A percentile compares a stretch with the other conserved stretches of the same genome.
Evolutionary conservation across 2,888 invertebrate genomes (phyloP).

Genomic region (Nymphalis c-album): DNA sequence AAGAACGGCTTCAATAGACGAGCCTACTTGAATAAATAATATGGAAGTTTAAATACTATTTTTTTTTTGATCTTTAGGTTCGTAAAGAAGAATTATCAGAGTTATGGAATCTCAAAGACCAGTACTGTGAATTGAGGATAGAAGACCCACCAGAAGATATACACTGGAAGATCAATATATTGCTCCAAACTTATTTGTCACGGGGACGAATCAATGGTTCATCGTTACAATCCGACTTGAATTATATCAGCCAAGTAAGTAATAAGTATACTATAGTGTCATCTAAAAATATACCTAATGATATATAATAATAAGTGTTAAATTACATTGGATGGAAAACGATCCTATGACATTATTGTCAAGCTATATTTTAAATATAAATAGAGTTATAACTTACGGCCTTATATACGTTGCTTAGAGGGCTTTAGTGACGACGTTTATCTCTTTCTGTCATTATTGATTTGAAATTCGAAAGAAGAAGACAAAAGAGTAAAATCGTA

Average conservation of each 20-base stretch:
- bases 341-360: too few species aligned
- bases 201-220: constrained; percentile 90
- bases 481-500: too few species aligned
- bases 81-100: constrained; percentile 97
- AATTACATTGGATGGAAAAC: too few species aligned
- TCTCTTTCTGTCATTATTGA: too few species aligned
- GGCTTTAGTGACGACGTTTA: too few species aligned
- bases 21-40: background rate
- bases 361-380: too few species aligned
- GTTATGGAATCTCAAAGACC: constrained; percentile 87
- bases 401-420: too few species aligned
- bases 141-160: constrained; percentile 93
- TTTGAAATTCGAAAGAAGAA: too few species aligned
- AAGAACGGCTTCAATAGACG: too few species aligned
- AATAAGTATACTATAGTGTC: background rate
- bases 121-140: constrained; percentile 89
- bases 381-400: too few species aligned
- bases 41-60: background rate
- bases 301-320: too few species aligned
- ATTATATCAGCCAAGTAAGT: constrained; percentile 91
- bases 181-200: constrained; percentile 94
- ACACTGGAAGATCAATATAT: constrained; percentile 96
- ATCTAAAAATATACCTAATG: background rate
- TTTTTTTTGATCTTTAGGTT: constrained; percentile 76
- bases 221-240: constrained; percentile 93